These are phyloP conservation scores for Polylopha cassiicola DNA, from an alignment of 2,888 invertebrate genomes.

Conservation along the genomic window DNA sequence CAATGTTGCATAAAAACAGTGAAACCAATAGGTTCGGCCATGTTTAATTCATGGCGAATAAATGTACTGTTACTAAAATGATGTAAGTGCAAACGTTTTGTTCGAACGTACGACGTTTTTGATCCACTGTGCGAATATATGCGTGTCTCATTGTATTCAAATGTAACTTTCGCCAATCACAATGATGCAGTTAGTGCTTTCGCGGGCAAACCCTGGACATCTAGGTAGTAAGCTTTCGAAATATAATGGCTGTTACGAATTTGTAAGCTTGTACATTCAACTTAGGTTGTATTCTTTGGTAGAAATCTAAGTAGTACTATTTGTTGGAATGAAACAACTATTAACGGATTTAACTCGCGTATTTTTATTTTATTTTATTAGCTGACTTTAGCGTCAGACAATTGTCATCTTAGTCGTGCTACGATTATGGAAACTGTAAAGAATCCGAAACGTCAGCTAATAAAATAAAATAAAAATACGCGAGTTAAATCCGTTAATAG, in stretches of 20 bases:
- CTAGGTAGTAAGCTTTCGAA: constrained; percentile 41
- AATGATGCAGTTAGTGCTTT: constrained; percentile 48
- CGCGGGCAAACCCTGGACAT: constrained; percentile 47
- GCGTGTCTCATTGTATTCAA: constrained; percentile 70
- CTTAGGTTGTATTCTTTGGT: too few relatives aligned
- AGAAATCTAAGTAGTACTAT: too few relatives aligned
- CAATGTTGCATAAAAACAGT: constrained; percentile 56
- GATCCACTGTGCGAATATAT: constrained; percentile 29
- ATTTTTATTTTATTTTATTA: too few relatives aligned
- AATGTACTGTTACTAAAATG: not conserved
- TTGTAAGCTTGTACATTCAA: too few relatives aligned
- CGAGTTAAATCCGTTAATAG: too few relatives aligned
- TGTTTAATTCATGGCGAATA: constrained; percentile 65
- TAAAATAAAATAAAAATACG: too few relatives aligned
- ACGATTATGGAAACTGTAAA: too few relatives aligned
- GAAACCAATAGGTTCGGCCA: constrained; percentile 35
- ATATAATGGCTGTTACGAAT: constrained; percentile 26
- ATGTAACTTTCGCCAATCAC: constrained; percentile 73
- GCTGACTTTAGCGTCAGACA: too few relatives aligned
- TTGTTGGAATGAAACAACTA: too few relatives aligned
- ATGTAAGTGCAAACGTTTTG: constrained; percentile 3
- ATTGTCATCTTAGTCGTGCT: too few relatives aligned
- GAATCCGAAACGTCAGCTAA: too few relatives aligned
- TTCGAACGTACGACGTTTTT: constrained; percentile 8
- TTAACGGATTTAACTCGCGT: too few relatives aligned